These are phyloP conservation scores for Anneissia japonica DNA, from an alignment of 35 echinoderm and acorn worm species.

Conservation along the genomic window DNA sequence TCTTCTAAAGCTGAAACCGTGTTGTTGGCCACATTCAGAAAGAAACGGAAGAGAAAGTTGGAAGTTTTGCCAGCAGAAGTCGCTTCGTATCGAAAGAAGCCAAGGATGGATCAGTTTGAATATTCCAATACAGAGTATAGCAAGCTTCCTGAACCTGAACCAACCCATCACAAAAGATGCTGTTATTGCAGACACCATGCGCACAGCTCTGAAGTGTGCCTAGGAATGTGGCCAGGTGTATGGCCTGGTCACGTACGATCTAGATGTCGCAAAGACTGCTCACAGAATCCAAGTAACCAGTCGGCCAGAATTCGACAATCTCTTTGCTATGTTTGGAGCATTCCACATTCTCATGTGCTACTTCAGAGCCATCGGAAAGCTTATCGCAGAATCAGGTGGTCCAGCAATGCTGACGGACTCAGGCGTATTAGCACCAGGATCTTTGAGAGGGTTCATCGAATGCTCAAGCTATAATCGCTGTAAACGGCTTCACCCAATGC, in stretches of 20 bases:
- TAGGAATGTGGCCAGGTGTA: conserved; percentile 12
- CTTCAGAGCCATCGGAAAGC: background rate
- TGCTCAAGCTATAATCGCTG: conserved; percentile 33
- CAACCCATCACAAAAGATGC: background rate
- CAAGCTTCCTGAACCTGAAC: background rate
- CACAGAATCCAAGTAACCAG: conserved; percentile 18
- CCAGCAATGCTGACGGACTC: conserved; percentile 1
- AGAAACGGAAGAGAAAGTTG: too few relatives aligned
- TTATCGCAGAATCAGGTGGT: conserved; percentile 34
- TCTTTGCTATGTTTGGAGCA: conserved; percentile 15
- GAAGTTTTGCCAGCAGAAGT: too few relatives aligned
- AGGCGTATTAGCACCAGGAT: conserved; percentile 22
- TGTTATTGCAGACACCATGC: conserved; percentile 15
- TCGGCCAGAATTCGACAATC: conserved; percentile 10
- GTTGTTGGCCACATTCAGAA: too few relatives aligned
- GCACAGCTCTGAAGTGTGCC: background rate
- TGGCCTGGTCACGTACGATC: conserved; percentile 13
- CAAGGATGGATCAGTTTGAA: too few relatives aligned
- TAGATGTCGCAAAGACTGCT: conserved; percentile 21
- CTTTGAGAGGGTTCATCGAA: conserved; percentile 26
- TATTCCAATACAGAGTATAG: conserved; percentile 6
- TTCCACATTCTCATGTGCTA: conserved; percentile 31
- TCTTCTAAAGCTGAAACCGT: too few relatives aligned
- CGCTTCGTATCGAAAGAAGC: too few relatives aligned
- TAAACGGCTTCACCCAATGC: conserved; percentile 26